phyloP scores from a whole-genome alignment of 2,888 invertebrate genomes.

The Lithophane ornitopus region DNA sequence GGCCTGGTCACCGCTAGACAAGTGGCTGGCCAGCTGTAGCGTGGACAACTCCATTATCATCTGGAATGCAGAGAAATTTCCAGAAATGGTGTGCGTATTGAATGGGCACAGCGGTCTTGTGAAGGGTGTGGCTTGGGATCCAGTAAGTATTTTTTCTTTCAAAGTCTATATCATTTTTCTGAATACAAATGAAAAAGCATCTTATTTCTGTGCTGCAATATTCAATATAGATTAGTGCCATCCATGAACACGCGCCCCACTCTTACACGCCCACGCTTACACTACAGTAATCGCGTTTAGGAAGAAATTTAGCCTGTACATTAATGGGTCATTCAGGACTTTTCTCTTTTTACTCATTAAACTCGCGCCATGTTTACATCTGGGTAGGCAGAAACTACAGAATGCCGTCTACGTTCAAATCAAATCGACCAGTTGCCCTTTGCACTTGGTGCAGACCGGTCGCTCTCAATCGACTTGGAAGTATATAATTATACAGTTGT shows the following conservation, averaged over 20 bases:
- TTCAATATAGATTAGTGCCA: no score
- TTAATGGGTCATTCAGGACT: no score
- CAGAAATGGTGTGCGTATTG: conserved; percentile 95
- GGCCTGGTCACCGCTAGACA: conserved; percentile 98
- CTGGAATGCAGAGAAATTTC: conserved; percentile 98
- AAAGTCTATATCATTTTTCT: neutral
- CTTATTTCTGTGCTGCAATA: no score
- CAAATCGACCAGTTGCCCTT: no score
- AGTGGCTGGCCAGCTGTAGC: conserved; percentile 98
- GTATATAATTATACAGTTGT: no score
- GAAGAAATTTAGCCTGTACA: no score
- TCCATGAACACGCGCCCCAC: no score
- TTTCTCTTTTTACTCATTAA: no score
- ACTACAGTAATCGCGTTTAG: no score
- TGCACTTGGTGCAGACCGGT: no score
- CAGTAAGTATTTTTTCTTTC: conserved; percentile 88
- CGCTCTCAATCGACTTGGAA: no score
- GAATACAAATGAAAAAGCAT: neutral
- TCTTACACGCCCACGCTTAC: no score
- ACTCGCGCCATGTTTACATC: neutral
- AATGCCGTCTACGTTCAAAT: neutral
- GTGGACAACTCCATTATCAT: conserved; percentile 99
- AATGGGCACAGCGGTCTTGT: conserved; percentile 98
- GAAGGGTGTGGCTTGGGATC: conserved; percentile 99
- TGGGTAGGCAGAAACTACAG: neutral